These are phyloP conservation scores for Sphaeramia orbicularis DNA, from an alignment of 2,797 vertebrate species.

Conservation along the genomic window DNA sequence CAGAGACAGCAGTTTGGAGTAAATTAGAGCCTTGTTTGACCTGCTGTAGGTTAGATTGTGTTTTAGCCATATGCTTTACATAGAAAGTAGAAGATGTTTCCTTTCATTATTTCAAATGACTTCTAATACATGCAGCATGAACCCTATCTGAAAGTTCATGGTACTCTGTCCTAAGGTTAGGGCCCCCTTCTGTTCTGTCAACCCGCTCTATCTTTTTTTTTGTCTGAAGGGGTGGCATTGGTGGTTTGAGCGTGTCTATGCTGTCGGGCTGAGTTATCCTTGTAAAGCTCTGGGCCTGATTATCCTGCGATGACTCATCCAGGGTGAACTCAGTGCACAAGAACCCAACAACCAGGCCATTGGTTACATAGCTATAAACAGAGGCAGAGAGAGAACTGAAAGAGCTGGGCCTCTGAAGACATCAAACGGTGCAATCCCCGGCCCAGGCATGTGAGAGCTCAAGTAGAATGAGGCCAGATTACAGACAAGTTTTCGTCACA, in stretches of 20 bases:
- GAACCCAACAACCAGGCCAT: constrained; percentile 84
- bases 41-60: too few relatives aligned
- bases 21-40: too few relatives aligned
- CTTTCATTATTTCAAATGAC: constrained; percentile 1
- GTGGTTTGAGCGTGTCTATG: constrained; percentile 63
- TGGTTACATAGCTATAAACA: constrained; percentile 71
- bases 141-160: too few relatives aligned
- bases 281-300: constrained; percentile 81
- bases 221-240: constrained; percentile 39
- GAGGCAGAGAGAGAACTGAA: constrained; percentile 41
- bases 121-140: too few relatives aligned
- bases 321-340: constrained; percentile 80
- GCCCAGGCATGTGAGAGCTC: constrained; percentile 39
- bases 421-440: constrained; percentile 36
- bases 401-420: constrained; percentile 54
- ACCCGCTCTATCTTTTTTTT: constrained; percentile 4
- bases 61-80: too few relatives aligned
- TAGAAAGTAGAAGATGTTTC: neutral
- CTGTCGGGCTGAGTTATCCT: constrained; percentile 76
- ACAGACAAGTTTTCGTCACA: constrained; percentile 20
- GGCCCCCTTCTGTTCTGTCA: neutral
- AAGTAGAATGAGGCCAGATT: constrained; percentile 41
- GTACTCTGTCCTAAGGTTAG: neutral
- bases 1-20: constrained; percentile 22
- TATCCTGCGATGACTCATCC: constrained; percentile 80